These are phyloP conservation scores for Sciurus niger DNA, from an alignment of 2,113 vertebrate genomes.

Conservation along the genomic window DNA sequence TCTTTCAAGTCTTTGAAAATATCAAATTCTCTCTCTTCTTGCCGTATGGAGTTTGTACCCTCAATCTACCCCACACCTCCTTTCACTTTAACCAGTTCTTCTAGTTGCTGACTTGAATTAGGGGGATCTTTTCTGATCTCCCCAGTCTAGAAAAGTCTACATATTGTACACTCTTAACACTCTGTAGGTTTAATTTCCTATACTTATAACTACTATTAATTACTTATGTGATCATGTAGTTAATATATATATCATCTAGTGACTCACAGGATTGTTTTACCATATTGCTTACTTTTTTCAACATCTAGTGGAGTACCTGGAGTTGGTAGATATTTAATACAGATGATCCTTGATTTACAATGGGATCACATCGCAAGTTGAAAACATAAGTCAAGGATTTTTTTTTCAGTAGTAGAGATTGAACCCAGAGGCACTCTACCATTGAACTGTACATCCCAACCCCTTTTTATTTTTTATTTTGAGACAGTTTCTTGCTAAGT, in stretches of 20 bases:
- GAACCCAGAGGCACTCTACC: too few relatives aligned
- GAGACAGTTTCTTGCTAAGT: too few relatives aligned
- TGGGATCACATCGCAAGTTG: neutral
- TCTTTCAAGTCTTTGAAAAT: neutral
- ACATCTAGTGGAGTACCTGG: neutral
- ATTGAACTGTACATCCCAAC: too few relatives aligned
- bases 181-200: neutral
- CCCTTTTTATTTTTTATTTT: too few relatives aligned
- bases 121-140: neutral
- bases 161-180: neutral
- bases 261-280: neutral
- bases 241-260: neutral
- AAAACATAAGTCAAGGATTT: neutral
- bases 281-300: neutral
- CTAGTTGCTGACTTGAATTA: slow-evolving; percentile 32
- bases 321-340: neutral
- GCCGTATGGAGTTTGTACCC: neutral
- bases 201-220: neutral
- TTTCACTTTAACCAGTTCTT: slow-evolving; percentile 15
- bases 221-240: neutral
- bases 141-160: neutral
- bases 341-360: neutral
- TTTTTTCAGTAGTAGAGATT: too few relatives aligned
- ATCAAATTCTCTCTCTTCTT: neutral
- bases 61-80: neutral